Conservation (phyloP, 2,797 vertebrate genomes). For the Catamblyrhynchus diadema region DNA sequence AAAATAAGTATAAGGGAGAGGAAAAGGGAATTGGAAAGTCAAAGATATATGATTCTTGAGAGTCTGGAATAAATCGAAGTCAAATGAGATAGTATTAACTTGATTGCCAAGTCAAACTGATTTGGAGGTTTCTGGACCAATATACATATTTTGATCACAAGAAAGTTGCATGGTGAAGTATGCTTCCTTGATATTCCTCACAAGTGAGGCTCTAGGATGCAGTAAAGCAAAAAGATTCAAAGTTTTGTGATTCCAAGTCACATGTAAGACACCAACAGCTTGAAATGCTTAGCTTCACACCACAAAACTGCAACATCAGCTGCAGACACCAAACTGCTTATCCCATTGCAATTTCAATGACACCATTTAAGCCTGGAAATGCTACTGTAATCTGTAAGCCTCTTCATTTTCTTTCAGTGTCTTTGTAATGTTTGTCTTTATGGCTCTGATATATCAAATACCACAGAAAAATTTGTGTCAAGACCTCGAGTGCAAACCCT, state of each 20-base stretch:
- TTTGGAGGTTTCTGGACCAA: background rate
- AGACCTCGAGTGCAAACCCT: accelerated
- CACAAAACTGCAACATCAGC: background rate
- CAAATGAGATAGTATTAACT: background rate
- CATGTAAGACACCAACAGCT: background rate
- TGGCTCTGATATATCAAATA: background rate
- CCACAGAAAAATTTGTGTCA: background rate
- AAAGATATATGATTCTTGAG: background rate
- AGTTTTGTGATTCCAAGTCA: background rate
- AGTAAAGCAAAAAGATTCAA: background rate
- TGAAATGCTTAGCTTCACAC: background rate
- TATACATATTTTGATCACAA: background rate
- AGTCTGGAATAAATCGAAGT: background rate
- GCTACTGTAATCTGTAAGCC: background rate
- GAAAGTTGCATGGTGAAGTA: background rate
- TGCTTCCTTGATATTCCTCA: background rate
- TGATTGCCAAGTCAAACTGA: background rate
- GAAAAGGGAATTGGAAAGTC: background rate
- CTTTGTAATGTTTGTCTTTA: background rate
- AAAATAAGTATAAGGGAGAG: background rate
- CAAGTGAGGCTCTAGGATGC: background rate
- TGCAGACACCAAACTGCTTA: background rate
- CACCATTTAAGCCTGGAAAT: background rate
- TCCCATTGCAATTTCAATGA: background rate
- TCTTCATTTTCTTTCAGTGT: background rate